Evolutionary conservation across 2,797 vertebrate species (phyloP).

Genomic region (Smutsia temminckii): DNA sequence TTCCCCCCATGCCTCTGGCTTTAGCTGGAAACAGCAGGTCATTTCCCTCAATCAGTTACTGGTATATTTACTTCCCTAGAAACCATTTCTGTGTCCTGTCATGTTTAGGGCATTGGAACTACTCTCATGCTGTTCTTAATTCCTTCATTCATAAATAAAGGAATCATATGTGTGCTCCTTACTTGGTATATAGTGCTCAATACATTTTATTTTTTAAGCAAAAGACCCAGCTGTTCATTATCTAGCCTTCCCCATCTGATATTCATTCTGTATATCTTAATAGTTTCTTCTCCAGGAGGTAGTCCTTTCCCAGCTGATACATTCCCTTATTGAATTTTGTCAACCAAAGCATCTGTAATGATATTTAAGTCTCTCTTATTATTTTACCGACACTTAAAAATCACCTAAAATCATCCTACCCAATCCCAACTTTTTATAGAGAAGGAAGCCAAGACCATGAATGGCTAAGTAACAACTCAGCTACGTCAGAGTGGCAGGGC

Average conservation of each 20-base stretch:
- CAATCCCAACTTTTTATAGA: neutral
- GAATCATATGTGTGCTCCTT: neutral
- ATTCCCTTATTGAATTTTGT: constrained; percentile 17
- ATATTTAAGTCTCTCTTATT: neutral
- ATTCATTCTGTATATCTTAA: neutral
- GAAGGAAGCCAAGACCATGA: neutral
- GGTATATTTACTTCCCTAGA: neutral
- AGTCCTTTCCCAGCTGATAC: neutral
- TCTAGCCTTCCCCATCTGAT: neutral
- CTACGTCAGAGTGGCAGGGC: neutral
- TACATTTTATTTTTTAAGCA: neutral
- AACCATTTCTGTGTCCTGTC: neutral
- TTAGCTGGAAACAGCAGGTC: neutral
- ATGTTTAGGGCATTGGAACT: neutral
- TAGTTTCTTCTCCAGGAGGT: neutral
- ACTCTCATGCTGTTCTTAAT: neutral
- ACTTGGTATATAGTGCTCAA: neutral
- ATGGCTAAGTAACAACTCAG: neutral
- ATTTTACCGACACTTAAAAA: neutral
- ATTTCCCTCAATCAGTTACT: neutral
- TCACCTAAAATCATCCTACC: constrained; percentile 1
- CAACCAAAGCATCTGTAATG: neutral
- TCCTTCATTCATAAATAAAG: constrained; percentile 1
- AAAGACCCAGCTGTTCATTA: neutral
- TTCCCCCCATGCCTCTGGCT: neutral